phyloP scores from a whole-genome alignment of 2,797 vertebrate species.

The Crypturellus tataupa region DNA sequence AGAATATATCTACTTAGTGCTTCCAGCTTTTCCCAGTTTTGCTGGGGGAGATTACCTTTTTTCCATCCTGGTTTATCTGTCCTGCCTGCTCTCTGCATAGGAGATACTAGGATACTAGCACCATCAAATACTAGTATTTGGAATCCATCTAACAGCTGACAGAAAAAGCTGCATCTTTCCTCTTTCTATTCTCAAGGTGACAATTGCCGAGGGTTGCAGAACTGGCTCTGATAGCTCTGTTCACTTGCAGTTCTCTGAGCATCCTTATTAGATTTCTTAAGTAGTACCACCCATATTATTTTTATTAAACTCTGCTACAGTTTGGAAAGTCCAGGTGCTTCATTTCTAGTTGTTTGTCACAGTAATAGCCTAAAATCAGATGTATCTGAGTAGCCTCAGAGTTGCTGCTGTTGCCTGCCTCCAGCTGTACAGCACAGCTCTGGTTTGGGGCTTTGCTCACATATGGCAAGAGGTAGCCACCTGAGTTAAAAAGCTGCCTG shows the following conservation, averaged over 20 bases:
- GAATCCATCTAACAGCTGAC: background rate
- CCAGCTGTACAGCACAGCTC: background rate
- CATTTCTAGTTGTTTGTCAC: background rate
- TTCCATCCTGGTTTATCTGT: background rate
- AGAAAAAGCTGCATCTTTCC: background rate
- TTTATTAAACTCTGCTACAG: background rate
- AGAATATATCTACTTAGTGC: background rate
- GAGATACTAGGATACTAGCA: background rate
- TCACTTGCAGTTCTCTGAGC: background rate
- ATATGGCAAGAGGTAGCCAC: background rate
- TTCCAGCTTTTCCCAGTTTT: background rate
- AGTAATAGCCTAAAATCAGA: background rate
- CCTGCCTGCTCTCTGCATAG: background rate
- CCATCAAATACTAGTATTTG: background rate
- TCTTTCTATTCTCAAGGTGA: background rate
- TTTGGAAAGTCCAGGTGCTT: background rate
- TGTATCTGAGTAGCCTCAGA: background rate
- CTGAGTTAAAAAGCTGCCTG: background rate
- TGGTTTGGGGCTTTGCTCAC: background rate
- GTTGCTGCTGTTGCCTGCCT: background rate
- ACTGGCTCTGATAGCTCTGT: background rate
- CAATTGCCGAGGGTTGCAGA: background rate
- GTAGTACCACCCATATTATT: fast-evolving
- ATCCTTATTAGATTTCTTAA: background rate
- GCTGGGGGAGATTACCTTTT: background rate